Evolutionary conservation across 2,113 vertebrate genomes (phyloP).

Genomic region (Fulmarus glacialis): DNA sequence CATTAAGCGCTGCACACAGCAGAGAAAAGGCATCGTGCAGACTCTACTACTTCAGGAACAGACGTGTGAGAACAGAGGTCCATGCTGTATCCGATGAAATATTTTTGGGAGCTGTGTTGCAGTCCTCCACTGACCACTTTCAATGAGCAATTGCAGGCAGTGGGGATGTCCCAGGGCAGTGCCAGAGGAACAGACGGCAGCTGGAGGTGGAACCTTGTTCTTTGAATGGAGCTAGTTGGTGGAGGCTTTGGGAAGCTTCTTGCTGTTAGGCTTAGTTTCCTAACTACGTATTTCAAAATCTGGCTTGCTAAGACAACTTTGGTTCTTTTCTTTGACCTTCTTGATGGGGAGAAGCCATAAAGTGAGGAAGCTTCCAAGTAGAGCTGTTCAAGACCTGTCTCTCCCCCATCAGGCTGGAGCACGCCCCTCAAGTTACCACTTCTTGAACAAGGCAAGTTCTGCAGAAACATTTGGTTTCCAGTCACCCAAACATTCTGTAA

Average conservation of each 20-base stretch:
- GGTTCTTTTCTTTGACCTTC: not conserved
- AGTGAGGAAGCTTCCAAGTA: not conserved
- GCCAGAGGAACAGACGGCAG: not conserved
- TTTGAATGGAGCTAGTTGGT: not conserved
- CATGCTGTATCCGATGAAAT: fast-evolving
- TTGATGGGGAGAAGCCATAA: not conserved
- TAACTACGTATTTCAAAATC: not conserved
- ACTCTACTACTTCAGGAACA: not conserved
- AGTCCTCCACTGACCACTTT: not conserved
- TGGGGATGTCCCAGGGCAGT: not conserved
- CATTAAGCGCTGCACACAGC: not conserved
- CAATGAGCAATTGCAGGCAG: not conserved
- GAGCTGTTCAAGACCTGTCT: not conserved
- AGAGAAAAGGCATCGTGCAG: not conserved
- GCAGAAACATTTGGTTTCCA: not conserved
- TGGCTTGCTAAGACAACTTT: not conserved
- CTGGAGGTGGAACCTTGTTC: not conserved
- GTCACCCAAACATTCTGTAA: not conserved
- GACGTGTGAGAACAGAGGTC: fast-evolving
- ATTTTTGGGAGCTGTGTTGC: not conserved
- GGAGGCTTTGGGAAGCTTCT: not conserved
- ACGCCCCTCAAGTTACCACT: not conserved
- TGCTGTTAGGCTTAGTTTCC: not conserved
- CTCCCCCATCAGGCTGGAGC: not conserved
- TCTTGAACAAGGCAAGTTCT: not conserved